Percentiles rank a stretch among this genome's conserved stretches.
Evolutionary conservation across 2,888 invertebrate genomes (phyloP).

Genomic region (Cinara cedri): DNA sequence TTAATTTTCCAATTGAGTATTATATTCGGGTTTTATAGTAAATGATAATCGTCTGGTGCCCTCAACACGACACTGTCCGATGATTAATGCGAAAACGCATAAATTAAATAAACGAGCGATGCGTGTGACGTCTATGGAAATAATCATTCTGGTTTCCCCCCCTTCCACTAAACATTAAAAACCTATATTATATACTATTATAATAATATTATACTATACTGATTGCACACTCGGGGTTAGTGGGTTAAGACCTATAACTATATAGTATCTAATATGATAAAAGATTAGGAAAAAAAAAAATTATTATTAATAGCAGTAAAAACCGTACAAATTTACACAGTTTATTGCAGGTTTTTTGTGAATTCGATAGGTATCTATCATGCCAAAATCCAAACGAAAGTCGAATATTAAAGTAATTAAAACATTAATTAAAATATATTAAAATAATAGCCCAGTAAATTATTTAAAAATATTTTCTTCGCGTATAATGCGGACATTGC

Average conservation of each 20-base stretch:
- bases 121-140: conserved; percentile 10
- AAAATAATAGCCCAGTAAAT: too few relatives aligned
- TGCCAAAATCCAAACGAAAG: too few relatives aligned
- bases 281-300: not conserved
- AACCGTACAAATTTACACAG: not conserved
- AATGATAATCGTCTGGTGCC: not conserved
- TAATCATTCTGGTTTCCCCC: not conserved
- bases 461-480: too few relatives aligned
- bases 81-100: not conserved
- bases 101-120: too few relatives aligned
- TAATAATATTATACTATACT: not conserved
- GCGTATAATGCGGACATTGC: too few relatives aligned
- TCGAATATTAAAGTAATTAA: too few relatives aligned
- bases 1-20: too few relatives aligned
- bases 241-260: conserved; percentile 5
- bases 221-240: conserved; percentile 8
- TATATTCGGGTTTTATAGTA: not conserved
- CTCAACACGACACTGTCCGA: not conserved
- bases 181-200: too few relatives aligned
- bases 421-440: too few relatives aligned
- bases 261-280: not conserved
- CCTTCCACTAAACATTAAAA: too few relatives aligned
- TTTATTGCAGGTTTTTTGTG: not conserved
- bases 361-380: too few relatives aligned
- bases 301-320: not conserved